A percentile compares a stretch with the other conserved stretches of the same genome.
phyloP scores from a whole-genome alignment of 2,888 invertebrate species.

The Stenolophus ochropezus region DNA sequence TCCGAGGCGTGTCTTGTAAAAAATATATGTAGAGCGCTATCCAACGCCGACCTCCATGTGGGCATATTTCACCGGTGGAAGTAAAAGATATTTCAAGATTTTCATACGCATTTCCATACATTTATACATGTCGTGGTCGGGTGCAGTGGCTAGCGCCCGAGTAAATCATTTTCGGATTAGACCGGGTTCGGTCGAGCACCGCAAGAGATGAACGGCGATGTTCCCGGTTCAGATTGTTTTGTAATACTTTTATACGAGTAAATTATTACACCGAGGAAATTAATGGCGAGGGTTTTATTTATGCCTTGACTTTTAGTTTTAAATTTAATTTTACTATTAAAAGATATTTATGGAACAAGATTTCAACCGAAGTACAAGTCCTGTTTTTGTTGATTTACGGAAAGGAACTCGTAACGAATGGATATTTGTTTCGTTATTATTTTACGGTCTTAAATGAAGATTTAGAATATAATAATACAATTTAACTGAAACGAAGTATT shows the following conservation, averaged over 20 bases:
- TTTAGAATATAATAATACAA: too few species aligned
- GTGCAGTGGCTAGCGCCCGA: background rate
- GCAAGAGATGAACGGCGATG: background rate
- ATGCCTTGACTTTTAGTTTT: background rate
- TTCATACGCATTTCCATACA: conserved; percentile 67
- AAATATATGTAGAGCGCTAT: conserved; percentile 46
- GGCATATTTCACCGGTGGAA: conserved; percentile 64
- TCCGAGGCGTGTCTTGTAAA: conserved; percentile 28
- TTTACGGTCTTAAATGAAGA: too few species aligned
- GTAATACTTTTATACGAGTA: background rate
- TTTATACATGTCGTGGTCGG: conserved; percentile 66
- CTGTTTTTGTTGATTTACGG: background rate
- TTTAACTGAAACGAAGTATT: too few species aligned
- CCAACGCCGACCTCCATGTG: conserved; percentile 58
- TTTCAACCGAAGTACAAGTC: background rate
- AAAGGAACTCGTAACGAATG: too few species aligned
- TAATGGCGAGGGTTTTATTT: background rate
- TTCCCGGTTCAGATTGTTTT: background rate
- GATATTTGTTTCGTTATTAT: too few species aligned
- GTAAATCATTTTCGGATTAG: conserved; percentile 54
- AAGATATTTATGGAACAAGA: too few species aligned
- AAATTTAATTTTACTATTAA: too few species aligned
- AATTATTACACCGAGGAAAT: background rate
- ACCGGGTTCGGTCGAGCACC: background rate
- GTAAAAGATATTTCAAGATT: conserved; percentile 68